phyloP scores from a whole-genome alignment of 2,113 vertebrate species.

The Ctenomys sociabilis region DNA sequence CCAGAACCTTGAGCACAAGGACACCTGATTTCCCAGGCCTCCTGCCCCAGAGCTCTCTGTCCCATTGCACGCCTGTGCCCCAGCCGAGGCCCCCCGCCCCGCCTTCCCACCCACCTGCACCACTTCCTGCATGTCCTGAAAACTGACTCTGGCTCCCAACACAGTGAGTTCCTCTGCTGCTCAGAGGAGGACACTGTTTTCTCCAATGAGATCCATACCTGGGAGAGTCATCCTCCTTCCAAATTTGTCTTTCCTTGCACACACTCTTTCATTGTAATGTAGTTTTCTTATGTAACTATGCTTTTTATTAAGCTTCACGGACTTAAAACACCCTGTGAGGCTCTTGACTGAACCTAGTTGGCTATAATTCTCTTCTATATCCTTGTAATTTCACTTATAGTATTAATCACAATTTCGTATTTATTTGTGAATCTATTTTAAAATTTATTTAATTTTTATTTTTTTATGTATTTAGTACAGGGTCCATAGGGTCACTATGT shows the following conservation, averaged over 20 bases:
- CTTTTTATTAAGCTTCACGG: background rate
- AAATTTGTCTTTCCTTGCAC: background rate
- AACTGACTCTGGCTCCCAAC: background rate
- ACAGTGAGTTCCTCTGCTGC: background rate
- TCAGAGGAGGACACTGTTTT: background rate
- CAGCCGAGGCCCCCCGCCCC: background rate
- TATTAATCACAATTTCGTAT: background rate
- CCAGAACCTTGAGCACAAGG: background rate
- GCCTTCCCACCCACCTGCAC: background rate
- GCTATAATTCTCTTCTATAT: background rate
- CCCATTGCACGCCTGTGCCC: too few relatives aligned
- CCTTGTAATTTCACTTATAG: background rate
- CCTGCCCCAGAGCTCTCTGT: background rate
- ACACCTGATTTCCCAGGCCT: background rate
- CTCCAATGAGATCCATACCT: background rate
- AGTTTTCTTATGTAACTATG: background rate
- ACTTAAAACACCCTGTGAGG: background rate
- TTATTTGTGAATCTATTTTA: constrained; percentile 22
- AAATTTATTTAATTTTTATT: constrained; percentile 10
- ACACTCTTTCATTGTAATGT: background rate
- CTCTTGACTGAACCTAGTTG: background rate
- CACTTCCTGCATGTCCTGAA: background rate
- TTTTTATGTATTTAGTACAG: too few relatives aligned
- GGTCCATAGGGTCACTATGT: too few relatives aligned
- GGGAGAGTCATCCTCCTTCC: background rate